phyloP scores from a whole-genome alignment of 2,797 vertebrate genomes.

The Euthynnus affinis region DNA sequence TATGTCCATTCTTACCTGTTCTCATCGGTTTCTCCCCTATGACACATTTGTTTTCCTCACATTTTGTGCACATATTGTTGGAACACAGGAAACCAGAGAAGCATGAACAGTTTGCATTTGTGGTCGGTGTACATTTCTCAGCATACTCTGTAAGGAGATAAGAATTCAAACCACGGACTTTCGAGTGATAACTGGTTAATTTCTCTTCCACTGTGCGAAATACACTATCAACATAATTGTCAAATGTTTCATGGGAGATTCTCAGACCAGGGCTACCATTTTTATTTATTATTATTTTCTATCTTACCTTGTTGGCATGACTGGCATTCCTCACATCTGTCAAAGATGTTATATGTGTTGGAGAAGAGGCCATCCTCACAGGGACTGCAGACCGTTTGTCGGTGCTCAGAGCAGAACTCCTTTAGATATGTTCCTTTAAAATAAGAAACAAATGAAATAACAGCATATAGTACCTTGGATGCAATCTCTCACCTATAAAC shows the following conservation, averaged over 20 bases:
- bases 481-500: not conserved
- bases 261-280: not conserved
- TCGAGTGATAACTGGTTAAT: not conserved
- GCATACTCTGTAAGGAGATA: constrained; percentile 53
- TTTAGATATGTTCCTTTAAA: constrained; percentile 67
- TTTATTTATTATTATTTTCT: not conserved
- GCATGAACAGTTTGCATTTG: constrained; percentile 68
- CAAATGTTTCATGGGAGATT: not conserved
- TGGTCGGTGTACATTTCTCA: constrained; percentile 65
- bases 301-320: constrained; percentile 68
- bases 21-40: constrained; percentile 37
- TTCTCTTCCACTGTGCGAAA: not conserved
- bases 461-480: not conserved
- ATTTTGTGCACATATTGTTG: constrained; percentile 59
- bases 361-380: constrained; percentile 52
- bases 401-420: constrained; percentile 27
- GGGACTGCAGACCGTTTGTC: constrained; percentile 52
- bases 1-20: constrained; percentile 56
- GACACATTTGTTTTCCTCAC: constrained; percentile 55
- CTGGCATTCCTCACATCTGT: constrained; percentile 60
- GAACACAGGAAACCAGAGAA: constrained; percentile 68
- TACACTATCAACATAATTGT: not conserved
- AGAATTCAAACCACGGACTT: constrained; percentile 26
- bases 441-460: not conserved
- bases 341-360: not conserved